Evolutionary conservation across 64 coral and sea anemone genomes (phyloP), one percentile per base, ranked within the genome.

Genomic region (Pocillopora damicornis): DNA sequence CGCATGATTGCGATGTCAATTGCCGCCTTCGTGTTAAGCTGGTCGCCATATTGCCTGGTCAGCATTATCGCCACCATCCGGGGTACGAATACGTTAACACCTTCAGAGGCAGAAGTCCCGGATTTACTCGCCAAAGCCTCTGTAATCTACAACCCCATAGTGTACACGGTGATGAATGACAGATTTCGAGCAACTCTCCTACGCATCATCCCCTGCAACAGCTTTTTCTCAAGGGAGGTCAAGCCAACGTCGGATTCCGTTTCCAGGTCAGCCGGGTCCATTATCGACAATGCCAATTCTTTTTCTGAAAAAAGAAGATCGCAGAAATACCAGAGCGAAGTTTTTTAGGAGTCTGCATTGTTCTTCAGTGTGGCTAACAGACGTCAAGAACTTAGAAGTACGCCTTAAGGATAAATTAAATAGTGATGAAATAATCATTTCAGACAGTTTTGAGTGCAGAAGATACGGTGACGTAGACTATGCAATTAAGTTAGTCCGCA

Each of bases 101-200:
- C 64, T 3, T 74, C 80, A 4, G 61, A 76, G 37, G 86, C 93
- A 5, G 85, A 91, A 58, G 77, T 95, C 30, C 93, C 93, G 9
- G 93, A 91, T 8, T 59, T 88, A 20, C 56, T 95, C 63, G 93
- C 93, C 63, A 95, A 95, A 62, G 79, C 89, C 58, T 95, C 93
- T 13, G 93, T 95, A 14, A 81, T 95, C 59, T 95, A 61, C 60
- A 91, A 95, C 73, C 93, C 93, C 5, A 18, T 95, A 2, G 87
- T 95, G 1, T 95, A 91, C 38, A 91, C 64, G 5, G 23, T 59
- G 2, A 78, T 92, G 81, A 95, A 90, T 59, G 22, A 63, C 60
- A 59, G 79, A 5, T 95, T 88, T 18, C 71, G 90, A 15, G 18
- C 18, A 37, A 74, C 82, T 15, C 35, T 92, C 0, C 25, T 56